Percentiles rank a stretch among this genome's conserved stretches.
phyloP scores from a whole-genome alignment of 1,140 invertebrate genomes.

The Drosophila yakuba region DNA sequence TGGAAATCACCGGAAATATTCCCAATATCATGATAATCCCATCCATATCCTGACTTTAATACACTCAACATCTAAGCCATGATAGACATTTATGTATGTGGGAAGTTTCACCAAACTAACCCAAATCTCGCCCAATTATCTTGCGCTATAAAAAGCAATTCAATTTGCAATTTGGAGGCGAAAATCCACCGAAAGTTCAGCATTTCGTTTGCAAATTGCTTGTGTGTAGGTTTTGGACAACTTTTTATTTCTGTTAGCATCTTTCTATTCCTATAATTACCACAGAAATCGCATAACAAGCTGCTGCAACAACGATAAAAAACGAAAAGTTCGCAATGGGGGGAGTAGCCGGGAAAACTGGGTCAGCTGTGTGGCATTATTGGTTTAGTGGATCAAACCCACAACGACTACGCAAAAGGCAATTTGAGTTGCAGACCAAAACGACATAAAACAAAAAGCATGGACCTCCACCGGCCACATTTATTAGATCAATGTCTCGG shows the following conservation, averaged over 20 bases:
- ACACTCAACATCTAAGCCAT: neutral
- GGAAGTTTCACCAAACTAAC: slow-evolving; percentile 8
- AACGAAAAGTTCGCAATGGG: neutral
- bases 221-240: slow-evolving; percentile 43
- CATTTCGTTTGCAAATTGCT: slow-evolving; percentile 57
- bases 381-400: slow-evolving; percentile 70
- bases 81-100: slow-evolving; percentile 6
- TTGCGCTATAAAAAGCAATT: slow-evolving; percentile 11
- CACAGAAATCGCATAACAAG: slow-evolving; percentile 58
- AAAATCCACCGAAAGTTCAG: slow-evolving; percentile 26
- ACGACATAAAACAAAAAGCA: slow-evolving; percentile 40
- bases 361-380: slow-evolving; percentile 59
- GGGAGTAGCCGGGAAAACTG: slow-evolving; percentile 37
- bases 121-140: slow-evolving; percentile 28
- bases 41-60: neutral
- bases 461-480: slow-evolving; percentile 40
- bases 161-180: slow-evolving; percentile 14
- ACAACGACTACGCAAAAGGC: slow-evolving; percentile 64
- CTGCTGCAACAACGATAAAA: slow-evolving; percentile 7
- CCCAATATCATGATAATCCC: neutral
- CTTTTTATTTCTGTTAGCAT: slow-evolving; percentile 38
- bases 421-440: slow-evolving; percentile 51
- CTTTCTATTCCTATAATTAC: slow-evolving; percentile 60
- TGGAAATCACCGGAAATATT: neutral
- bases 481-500: slow-evolving; percentile 72